Evolutionary conservation across 1,140 invertebrate genomes (phyloP).

Genomic region (Euwallacea similis): DNA sequence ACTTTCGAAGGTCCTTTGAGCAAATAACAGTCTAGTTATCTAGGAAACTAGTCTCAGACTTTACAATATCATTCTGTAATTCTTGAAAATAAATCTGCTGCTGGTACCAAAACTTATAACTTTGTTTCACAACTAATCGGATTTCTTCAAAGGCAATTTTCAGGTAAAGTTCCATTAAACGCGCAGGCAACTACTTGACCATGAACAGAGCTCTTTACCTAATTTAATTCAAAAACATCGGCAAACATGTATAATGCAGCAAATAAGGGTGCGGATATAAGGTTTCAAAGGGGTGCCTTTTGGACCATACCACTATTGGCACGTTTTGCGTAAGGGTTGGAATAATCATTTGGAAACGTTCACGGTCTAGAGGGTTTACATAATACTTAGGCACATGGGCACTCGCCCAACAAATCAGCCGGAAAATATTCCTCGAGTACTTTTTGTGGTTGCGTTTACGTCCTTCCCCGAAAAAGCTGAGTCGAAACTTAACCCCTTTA

Average conservation of each 20-base stretch:
- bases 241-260: constrained; percentile 24
- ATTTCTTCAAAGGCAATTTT: constrained; percentile 10
- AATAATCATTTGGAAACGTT: constrained; percentile 12
- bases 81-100: neutral
- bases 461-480: too few species aligned
- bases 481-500: too few species aligned
- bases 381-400: constrained; percentile 18
- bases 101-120: neutral
- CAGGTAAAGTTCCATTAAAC: constrained; percentile 17
- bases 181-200: constrained; percentile 30
- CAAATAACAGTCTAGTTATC: neutral
- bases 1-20: neutral
- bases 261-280: constrained; percentile 17
- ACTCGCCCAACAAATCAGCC: constrained; percentile 4
- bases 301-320: constrained; percentile 21
- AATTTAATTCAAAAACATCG: constrained; percentile 28
- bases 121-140: constrained; percentile 1
- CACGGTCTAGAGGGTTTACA: constrained; percentile 22
- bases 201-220: neutral
- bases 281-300: constrained; percentile 31
- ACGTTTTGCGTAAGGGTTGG: constrained; percentile 30
- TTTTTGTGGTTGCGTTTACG: neutral
- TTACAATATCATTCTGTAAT: neutral
- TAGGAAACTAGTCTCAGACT: neutral
- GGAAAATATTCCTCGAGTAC: constrained; percentile 4